Evolutionary conservation across 2,888 invertebrate genomes (phyloP), one percentile per base, ranked within the genome.

Genomic region (Acleris literana): DNA sequence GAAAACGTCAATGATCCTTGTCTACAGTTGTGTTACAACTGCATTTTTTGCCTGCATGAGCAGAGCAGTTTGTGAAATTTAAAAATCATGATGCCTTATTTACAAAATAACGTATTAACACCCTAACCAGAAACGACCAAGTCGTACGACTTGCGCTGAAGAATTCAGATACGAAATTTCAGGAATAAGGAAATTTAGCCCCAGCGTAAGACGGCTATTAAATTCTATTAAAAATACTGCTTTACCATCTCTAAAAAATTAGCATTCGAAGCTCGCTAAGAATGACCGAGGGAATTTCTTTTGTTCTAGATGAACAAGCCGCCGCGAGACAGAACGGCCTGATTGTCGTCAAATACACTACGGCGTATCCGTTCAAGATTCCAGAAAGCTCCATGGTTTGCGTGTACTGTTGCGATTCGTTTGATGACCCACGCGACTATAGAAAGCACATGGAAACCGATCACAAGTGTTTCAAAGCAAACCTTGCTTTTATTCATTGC

Each of bases 301-400:
- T 87, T 88, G 88, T 89, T 89, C 83, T 89, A 89, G 88, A 84
- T 81, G 79, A 80, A 79, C 81, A 84, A 81, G 69, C 77, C 80
- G 74, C 80, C 80, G 81, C 85, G 72, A 84, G 86, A 79, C 79
- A 73, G 80, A 88, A 89, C 79, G 87, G 88, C 68, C 80, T 83
- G 79, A 73, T 81, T 71, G 76, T 69, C 44, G 33, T 70, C 56
- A 59, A 56, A 48, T 65, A 33, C 71, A 73, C 83, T 63, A 84
- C 85, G 17, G 82, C 77, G 18, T 85, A 79, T 74, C 85, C 85
- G 20, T 86, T 86, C 79, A 79, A 80, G 74, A 74, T 83, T 63
- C 82, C 84, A 39, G 78, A 78, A 67, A 74, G 75, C 62, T 71
- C 75, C 29, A 71, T 82, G 70, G 78, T 80, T 70, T 85, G 85